Evolutionary conservation across 2,113 vertebrate species (phyloP), one percentile per base, ranked within the genome.

Genomic region (Sander vitreus): DNA sequence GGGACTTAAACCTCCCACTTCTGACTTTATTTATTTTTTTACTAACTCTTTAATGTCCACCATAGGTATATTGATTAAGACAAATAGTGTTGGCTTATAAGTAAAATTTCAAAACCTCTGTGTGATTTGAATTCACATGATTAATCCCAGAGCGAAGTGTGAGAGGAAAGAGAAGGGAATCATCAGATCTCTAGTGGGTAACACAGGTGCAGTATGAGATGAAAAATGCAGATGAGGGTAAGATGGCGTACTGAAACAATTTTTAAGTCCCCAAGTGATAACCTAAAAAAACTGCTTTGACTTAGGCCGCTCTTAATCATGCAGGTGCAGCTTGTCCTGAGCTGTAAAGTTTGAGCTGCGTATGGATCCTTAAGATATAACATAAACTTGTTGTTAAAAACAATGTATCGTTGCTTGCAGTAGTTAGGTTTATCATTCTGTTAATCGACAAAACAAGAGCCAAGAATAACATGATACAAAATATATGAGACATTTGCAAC

Each of bases 161-260:
- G 62, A 86, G 79, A 76, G 73, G 47, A 55, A 71, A 58, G 54
- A 65, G 45, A 69, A 60, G 73, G 76, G 84, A 78, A 48, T 82
- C 69, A 62, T 13, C 15, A 63, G 79, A 70, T 85, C 86, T 90
- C 85, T 82, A 78, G 88, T 88, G 89, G 73, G 72, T 67, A 84
- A 78, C 93, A 85, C 90, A 92, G 91, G 90, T 92, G 91, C 91
- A 88, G 80, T 39, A 55, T 30, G 68, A 91, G 67, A 91, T 90
- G 84, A 89, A 89, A 90, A 92, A 92, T 91, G 89, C 81, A 88
- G 88, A 93, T 91, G 86, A 87, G 78, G 66, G 54, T 50, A 76
- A 74, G 53, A 83, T 59, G 72, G 63, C 23, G 3, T 64, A 64
- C 80, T 85, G 86, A 87, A 87, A 73, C 72, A 72, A 85, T 90